phyloP scores from a whole-genome alignment of 2,113 vertebrate genomes.

The Tretioscincus oriximinensis region DNA sequence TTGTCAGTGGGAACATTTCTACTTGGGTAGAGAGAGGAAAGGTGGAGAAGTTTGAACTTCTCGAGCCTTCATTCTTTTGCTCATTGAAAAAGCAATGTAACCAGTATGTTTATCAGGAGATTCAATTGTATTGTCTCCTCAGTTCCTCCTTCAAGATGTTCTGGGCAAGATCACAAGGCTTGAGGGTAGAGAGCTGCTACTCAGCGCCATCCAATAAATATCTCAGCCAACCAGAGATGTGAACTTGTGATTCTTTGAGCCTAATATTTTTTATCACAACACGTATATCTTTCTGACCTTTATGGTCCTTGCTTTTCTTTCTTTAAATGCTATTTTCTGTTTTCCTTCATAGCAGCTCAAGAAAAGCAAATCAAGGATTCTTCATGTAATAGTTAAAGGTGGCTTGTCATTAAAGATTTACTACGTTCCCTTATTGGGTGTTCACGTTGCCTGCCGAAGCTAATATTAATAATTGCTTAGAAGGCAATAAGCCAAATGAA shows the following conservation, averaged over 20 bases:
- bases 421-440: neutral
- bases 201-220: neutral
- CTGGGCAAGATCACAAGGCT: neutral
- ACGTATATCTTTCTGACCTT: neutral
- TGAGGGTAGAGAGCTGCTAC: too few species aligned
- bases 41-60: neutral
- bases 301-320: neutral
- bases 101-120: neutral
- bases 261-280: neutral
- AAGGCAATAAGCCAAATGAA: neutral
- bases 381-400: neutral
- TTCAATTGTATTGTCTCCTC: too few species aligned
- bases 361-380: neutral
- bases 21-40: neutral
- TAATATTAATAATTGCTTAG: too few species aligned
- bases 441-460: neutral
- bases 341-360: neutral
- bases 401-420: neutral
- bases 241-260: neutral
- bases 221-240: neutral
- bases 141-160: neutral
- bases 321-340: neutral
- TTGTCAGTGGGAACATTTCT: neutral
- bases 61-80: rapidly evolving
- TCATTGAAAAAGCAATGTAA: neutral